Evolutionary conservation across 2,113 vertebrate genomes (phyloP).

Genomic region (Engystomops pustulosus): DNA sequence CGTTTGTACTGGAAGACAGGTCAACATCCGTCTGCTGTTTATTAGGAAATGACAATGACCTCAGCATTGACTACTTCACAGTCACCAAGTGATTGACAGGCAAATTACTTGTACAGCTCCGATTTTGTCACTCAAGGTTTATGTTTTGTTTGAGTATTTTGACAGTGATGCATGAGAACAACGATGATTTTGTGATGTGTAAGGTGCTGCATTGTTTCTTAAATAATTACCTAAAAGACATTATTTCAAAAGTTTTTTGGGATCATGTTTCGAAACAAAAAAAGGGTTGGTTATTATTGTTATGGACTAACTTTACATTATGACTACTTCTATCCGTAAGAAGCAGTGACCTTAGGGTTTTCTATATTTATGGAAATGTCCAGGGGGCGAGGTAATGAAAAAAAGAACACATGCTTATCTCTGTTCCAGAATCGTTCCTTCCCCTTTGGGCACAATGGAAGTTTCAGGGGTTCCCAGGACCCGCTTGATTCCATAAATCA

Average conservation of each 20-base stretch:
- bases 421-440: too few relatives aligned
- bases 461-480: too few relatives aligned
- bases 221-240: not conserved
- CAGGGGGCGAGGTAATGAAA: too few relatives aligned
- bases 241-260: not conserved
- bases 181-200: not conserved
- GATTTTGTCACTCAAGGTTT: constrained; percentile 11
- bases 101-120: constrained; percentile 24
- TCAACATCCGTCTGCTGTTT: not conserved
- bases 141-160: not conserved
- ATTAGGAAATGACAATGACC: constrained; percentile 46
- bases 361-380: too few relatives aligned
- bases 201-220: not conserved
- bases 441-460: too few relatives aligned
- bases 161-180: constrained; percentile 20
- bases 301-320: not conserved
- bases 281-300: not conserved
- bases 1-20: constrained; percentile 14
- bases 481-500: too few relatives aligned
- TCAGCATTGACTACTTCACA: constrained; percentile 2
- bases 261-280: not conserved
- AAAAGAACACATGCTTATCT: too few relatives aligned
- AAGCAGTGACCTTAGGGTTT: too few relatives aligned
- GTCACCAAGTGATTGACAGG: not conserved
- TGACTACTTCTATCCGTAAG: not conserved